These are phyloP conservation scores for Drosophila carrolli DNA, from an alignment of 1,140 invertebrate species.

Conservation along the genomic window DNA sequence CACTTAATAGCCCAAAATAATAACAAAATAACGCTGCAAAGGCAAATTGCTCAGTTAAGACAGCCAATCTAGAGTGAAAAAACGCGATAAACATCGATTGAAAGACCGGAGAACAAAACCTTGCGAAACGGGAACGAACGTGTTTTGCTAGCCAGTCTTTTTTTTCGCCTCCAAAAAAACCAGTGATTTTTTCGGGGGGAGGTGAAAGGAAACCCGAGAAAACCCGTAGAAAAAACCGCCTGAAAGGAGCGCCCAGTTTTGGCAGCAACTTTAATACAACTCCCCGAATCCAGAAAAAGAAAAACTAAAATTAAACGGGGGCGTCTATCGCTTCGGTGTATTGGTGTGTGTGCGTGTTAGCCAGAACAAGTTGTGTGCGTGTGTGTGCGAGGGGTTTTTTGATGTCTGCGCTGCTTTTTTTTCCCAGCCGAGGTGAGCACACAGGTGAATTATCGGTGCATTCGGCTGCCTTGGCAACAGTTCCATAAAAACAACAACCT, in stretches of 20 bases:
- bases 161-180: constrained; percentile 47
- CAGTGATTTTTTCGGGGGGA: constrained; percentile 38
- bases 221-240: constrained; percentile 39
- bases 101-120: constrained; percentile 10
- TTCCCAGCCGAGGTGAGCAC: constrained; percentile 74
- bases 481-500: constrained; percentile 38
- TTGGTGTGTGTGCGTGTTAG: constrained; percentile 24
- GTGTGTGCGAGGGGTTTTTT: constrained; percentile 62
- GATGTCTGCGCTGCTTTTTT: constrained; percentile 71
- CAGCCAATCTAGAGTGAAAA: background rate
- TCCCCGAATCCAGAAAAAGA: constrained; percentile 42
- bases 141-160: constrained; percentile 69
- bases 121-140: constrained; percentile 62
- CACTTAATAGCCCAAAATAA: constrained; percentile 16
- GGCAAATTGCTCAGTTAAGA: background rate
- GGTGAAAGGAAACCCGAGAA: constrained; percentile 16
- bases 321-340: constrained; percentile 34
- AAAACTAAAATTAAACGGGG: constrained; percentile 58
- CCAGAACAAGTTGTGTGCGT: constrained; percentile 70
- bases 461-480: constrained; percentile 65
- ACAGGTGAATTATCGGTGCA: constrained; percentile 81
- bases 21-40: constrained; percentile 4
- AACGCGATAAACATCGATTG: background rate
- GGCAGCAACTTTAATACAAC: constrained; percentile 35
- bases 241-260: constrained; percentile 62